phyloP scores from a whole-genome alignment of 2,888 invertebrate species.

The Brachypalpus laphriformis region DNA sequence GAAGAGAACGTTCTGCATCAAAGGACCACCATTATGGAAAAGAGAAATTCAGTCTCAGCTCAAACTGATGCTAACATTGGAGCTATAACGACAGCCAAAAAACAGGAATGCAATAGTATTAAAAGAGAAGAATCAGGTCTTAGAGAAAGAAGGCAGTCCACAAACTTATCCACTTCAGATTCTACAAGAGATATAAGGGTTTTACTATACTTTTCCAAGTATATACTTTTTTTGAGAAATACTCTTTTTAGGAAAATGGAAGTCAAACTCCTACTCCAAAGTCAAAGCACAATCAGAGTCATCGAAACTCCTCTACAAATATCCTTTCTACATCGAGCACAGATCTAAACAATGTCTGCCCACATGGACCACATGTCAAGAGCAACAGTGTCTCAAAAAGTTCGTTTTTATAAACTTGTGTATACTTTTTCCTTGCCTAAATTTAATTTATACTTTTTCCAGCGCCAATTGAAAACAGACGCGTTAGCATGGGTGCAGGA shows the following conservation, averaged over 20 bases:
- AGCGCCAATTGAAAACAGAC: constrained; percentile 80
- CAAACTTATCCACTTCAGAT: constrained; percentile 68
- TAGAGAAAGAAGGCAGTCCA: constrained; percentile 80
- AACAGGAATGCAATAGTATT: constrained; percentile 77
- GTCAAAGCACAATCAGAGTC: constrained; percentile 79
- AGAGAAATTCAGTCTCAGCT: constrained; percentile 82
- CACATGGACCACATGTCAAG: constrained; percentile 79
- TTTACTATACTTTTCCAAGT: constrained; percentile 6
- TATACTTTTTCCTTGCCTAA: background rate
- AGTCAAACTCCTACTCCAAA: constrained; percentile 80
- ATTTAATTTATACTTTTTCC: constrained; percentile 18
- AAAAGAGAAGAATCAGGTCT: constrained; percentile 77
- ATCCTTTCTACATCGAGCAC: constrained; percentile 81
- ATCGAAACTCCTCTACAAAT: constrained; percentile 81
- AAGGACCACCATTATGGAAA: constrained; percentile 76
- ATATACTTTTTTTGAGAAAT: background rate
- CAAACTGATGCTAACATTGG: constrained; percentile 81
- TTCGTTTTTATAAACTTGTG: constrained; percentile 69
- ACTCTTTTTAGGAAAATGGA: constrained; percentile 77
- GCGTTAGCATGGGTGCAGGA: constrained; percentile 81
- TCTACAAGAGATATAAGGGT: constrained; percentile 76
- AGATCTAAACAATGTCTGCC: constrained; percentile 82
- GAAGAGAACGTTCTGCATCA: constrained; percentile 58
- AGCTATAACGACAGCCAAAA: constrained; percentile 78
- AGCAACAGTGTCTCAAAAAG: constrained; percentile 79